These are phyloP conservation scores for Biston stratarius DNA, from an alignment of 2,888 invertebrate genomes.

Conservation along the genomic window DNA sequence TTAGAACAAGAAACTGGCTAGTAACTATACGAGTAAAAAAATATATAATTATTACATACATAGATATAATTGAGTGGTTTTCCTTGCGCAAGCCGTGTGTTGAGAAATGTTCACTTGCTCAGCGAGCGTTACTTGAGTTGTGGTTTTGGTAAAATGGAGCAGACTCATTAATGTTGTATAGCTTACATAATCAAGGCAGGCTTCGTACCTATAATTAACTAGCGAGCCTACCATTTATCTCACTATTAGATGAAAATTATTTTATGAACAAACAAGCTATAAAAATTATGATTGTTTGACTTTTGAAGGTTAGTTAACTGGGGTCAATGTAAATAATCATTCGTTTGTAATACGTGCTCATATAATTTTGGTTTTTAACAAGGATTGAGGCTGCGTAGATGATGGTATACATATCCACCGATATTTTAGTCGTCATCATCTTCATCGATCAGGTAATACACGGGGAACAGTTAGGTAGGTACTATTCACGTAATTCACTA, in stretches of 20 bases:
- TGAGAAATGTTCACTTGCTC: conserved; percentile 43
- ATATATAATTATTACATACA: conserved; percentile 27
- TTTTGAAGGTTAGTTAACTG: not conserved
- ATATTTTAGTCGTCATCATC: no score
- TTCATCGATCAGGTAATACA: no score
- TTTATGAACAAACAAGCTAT: conserved; percentile 13
- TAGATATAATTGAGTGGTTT: conserved; percentile 41
- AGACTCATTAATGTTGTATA: conserved; percentile 24
- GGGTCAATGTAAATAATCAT: no score
- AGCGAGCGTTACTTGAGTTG: conserved; percentile 41
- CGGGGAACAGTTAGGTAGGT: no score
- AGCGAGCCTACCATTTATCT: conserved; percentile 12
- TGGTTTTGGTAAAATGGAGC: conserved; percentile 45
- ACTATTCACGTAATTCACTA: no score
- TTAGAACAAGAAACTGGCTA: conserved; percentile 19
- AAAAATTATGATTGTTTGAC: conserved; percentile 7
- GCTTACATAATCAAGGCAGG: conserved; percentile 31
- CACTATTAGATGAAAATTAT: conserved; percentile 9
- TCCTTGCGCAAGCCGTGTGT: conserved; percentile 42
- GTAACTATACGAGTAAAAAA: not conserved
- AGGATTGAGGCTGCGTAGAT: no score
- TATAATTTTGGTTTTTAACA: no score
- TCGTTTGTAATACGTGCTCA: no score
- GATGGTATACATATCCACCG: no score
- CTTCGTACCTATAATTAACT: conserved; percentile 27